phyloP scores from a whole-genome alignment of 2,113 vertebrate species.

The Eulemur rufifrons region DNA sequence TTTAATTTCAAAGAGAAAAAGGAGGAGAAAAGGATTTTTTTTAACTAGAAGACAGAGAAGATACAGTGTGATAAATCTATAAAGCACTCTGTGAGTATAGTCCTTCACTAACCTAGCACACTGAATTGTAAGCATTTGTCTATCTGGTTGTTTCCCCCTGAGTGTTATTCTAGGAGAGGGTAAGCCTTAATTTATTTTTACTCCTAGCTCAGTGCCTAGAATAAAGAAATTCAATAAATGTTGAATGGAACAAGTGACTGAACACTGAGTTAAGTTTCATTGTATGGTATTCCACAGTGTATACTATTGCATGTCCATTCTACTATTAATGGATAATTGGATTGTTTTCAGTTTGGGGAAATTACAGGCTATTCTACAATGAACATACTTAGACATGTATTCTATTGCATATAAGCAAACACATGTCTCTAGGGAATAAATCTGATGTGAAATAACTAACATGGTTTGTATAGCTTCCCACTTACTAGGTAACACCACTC shows the following conservation, averaged over 20 bases:
- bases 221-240: neutral
- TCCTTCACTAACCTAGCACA: neutral
- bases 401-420: neutral
- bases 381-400: neutral
- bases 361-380: neutral
- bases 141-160: neutral
- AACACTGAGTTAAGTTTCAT: neutral
- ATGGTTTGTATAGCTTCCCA: neutral
- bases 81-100: neutral
- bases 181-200: conserved; percentile 9
- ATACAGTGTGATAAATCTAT: neutral
- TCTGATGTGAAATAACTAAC: neutral
- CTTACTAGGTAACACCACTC: neutral
- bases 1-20: conserved; percentile 8
- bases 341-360: neutral
- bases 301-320: neutral
- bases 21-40: neutral
- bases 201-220: neutral
- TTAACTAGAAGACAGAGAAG: neutral
- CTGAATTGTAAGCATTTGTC: neutral
- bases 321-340: neutral
- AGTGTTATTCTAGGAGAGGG: neutral
- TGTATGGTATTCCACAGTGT: neutral
- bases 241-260: neutral
- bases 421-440: neutral